Conservation (phyloP, 2,888 invertebrate species). For the Calameuta filiformis region DNA sequence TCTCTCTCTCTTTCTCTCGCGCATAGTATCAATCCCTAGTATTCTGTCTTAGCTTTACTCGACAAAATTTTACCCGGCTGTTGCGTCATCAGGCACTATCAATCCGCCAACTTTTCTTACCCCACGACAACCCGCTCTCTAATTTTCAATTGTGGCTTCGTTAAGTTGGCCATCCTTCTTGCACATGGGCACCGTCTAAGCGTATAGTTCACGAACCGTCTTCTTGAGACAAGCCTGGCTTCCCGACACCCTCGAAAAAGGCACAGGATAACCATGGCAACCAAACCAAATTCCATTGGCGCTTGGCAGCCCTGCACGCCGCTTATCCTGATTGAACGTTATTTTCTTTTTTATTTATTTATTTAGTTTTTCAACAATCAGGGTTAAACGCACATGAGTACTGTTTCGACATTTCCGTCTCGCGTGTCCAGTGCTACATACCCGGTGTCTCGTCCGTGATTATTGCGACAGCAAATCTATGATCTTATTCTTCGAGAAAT, state of each 20-base stretch:
- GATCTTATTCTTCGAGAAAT: neutral
- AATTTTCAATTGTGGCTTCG: neutral
- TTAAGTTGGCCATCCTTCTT: neutral
- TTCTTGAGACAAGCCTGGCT: neutral
- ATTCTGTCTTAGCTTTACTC: constrained; percentile 17
- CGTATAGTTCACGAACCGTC: neutral
- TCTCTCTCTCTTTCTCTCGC: constrained; percentile 28
- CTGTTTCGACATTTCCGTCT: no score
- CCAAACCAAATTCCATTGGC: constrained; percentile 60
- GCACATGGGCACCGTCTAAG: neutral
- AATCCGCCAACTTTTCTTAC: neutral
- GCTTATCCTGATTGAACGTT: constrained; percentile 61
- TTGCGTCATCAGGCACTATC: neutral
- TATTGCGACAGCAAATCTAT: neutral
- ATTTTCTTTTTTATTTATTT: constrained; percentile 43
- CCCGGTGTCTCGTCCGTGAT: neutral
- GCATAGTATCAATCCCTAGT: neutral
- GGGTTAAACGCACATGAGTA: constrained; percentile 28
- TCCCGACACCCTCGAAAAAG: neutral
- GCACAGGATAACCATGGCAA: constrained; percentile 61
- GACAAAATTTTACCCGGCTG: no score
- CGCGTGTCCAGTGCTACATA: neutral
- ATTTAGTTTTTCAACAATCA: constrained; percentile 38
- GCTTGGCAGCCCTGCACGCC: constrained; percentile 47
- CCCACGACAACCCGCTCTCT: neutral